phyloP scores from a whole-genome alignment of 1,140 invertebrate species.

The Aphis craccivora region DNA sequence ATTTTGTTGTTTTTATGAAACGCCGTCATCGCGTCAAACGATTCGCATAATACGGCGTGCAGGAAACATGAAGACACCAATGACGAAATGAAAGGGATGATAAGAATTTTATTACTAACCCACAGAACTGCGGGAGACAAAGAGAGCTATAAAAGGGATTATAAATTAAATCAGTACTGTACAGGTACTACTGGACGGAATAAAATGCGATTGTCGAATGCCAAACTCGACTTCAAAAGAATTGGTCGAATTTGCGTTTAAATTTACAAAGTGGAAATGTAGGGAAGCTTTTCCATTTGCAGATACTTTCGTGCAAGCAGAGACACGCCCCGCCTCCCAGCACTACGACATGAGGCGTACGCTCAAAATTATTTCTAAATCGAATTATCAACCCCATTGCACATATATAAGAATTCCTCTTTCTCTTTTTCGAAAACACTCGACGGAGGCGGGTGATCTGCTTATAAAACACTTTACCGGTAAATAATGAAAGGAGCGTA shows the following conservation, averaged over 20 bases:
- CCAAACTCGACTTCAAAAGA: conserved; percentile 53
- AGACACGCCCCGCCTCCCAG: not conserved
- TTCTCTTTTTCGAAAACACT: conserved; percentile 49
- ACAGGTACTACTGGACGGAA: conserved; percentile 42
- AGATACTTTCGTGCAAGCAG: conserved; percentile 29
- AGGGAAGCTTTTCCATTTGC: conserved; percentile 39
- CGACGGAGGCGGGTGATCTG: not conserved
- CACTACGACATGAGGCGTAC: conserved; percentile 3
- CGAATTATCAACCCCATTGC: conserved; percentile 42
- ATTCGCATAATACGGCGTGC: no score
- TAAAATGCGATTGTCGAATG: conserved; percentile 54
- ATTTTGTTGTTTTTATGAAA: not conserved
- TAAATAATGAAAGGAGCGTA: conserved; percentile 20
- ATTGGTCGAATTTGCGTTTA: conserved; percentile 53
- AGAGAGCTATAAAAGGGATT: conserved; percentile 37
- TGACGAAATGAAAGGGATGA: not conserved
- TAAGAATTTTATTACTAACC: conserved; percentile 46
- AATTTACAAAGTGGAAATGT: conserved; percentile 54
- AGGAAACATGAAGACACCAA: not conserved
- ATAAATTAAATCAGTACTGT: conserved; percentile 53
- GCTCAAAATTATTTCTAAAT: conserved; percentile 50
- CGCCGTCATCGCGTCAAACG: not conserved
- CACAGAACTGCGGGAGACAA: not conserved
- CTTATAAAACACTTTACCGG: conserved; percentile 42
- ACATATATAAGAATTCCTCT: conserved; percentile 29